phyloP scores from a whole-genome alignment of 2,113 vertebrate genomes.

The Anthoscopus minutus region DNA sequence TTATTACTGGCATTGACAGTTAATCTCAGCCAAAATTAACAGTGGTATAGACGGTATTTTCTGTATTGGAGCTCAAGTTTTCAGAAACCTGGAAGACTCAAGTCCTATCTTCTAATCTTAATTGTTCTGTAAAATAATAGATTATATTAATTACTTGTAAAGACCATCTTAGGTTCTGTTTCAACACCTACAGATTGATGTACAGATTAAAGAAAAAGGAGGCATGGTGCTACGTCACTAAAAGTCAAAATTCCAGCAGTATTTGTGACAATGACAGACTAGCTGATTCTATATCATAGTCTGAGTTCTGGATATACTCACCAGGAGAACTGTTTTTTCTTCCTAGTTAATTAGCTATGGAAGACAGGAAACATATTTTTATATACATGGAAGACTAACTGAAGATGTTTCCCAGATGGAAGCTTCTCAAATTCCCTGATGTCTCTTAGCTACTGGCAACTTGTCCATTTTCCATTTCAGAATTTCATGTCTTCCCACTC shows the following conservation, averaged over 20 bases:
- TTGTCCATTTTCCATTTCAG: slow-evolving; percentile 33
- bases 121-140: background rate
- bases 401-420: slow-evolving; percentile 2
- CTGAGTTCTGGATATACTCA: background rate
- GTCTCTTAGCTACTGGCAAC: slow-evolving; percentile 28
- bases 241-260: background rate
- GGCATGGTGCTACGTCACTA: background rate
- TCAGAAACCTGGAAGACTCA: background rate
- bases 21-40: background rate
- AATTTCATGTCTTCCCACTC: background rate
- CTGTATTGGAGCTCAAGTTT: background rate
- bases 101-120: background rate
- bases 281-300: background rate
- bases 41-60: background rate
- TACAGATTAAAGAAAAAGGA: background rate
- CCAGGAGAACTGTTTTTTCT: background rate
- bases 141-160: background rate
- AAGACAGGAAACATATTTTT: slow-evolving; percentile 21
- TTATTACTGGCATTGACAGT: background rate
- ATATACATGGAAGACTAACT: background rate
- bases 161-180: background rate
- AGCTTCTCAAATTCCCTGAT: slow-evolving; percentile 9
- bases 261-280: background rate
- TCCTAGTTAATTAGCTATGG: background rate
- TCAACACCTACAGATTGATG: background rate